Percentiles rank a stretch among this genome's conserved stretches.
phyloP scores from a whole-genome alignment of 2,113 vertebrate species.

The Pseudorhombus dupliciocellatus region DNA sequence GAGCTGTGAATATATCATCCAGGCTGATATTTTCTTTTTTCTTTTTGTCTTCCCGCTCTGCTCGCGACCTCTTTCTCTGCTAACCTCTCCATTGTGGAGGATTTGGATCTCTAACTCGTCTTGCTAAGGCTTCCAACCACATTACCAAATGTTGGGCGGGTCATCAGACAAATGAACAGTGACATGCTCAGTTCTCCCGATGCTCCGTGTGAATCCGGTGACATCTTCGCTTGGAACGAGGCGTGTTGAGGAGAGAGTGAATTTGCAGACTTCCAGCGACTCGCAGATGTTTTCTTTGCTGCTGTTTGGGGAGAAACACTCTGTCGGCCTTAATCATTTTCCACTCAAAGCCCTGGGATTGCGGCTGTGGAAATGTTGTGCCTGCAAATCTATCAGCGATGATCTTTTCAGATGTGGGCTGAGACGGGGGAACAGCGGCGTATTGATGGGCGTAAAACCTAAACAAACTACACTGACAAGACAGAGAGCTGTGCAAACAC shows the following conservation, averaged over 20 bases:
- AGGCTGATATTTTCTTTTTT: neutral
- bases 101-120: no score
- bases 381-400: conserved; percentile 71
- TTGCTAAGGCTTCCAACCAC: no score
- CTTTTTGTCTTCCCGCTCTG: no score
- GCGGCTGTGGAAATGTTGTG: conserved; percentile 56
- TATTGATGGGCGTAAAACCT: conserved; percentile 73
- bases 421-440: conserved; percentile 53
- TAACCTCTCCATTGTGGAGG: no score
- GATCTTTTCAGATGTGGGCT: conserved; percentile 66
- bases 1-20: neutral
- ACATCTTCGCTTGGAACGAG: neutral
- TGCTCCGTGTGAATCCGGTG: no score
- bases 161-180: no score
- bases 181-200: neutral
- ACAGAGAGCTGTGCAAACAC: conserved; percentile 81
- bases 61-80: no score
- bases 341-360: conserved; percentile 62
- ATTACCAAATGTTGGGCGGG: neutral
- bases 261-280: conserved; percentile 28
- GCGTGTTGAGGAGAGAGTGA: neutral
- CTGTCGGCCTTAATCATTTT: conserved; percentile 69
- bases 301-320: conserved; percentile 35
- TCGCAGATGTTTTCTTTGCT: conserved; percentile 45
- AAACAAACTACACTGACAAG: conserved; percentile 82